Base-by-base conservation (phyloP, 2,888 invertebrate genomes). In the Protodeltote pygarga region DNA sequence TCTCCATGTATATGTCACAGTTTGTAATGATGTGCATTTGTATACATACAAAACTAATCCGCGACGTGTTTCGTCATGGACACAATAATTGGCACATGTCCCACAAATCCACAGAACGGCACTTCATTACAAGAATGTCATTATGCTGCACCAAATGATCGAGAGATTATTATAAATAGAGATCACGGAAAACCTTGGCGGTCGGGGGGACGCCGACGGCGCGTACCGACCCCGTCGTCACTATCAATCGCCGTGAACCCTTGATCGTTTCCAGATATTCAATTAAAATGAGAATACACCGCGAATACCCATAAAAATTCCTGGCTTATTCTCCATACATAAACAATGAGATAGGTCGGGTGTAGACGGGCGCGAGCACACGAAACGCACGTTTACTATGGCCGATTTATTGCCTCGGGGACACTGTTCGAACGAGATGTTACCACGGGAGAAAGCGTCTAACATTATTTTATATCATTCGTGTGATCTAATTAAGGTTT, bases 261-360 rank as follows among this genome's bases (percentile, higher is more conserved):
- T 67, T 75, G 64, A 77, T 79, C 57, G 58, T 76, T 74, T 62
- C 77, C 75, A 82, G 77, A 85, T 79, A 80, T 81, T 82, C 73
- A 82, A 81, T 81, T 81, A 86, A 73, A 84, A 79, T 71, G 66
- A 81, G 76, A 82, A 78, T 79, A 82, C 77, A 79, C 74, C 68
- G 71, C 77, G 68, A 79, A 83, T 84, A 75, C 83, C 82, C 81
- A 85, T 86, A 87, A 90, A 90, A 90, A 88, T 85, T 89, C 89
- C 86, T 83, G 85, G 83, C 80, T 86, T 85, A 87, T 82, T 87
- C 86, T 87, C 90, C 89, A 91, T 92, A 92, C 92, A 92, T 92
- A 92, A 92, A 92, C 92, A 92, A 92, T 92, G 92, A 92, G 91
- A 87, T 86, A 82, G 85, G 82, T 85, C 89, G 89, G 89, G 89